Conservation (phyloP, 2,888 invertebrate species). For the Hydroisotoma schaefferi region DNA sequence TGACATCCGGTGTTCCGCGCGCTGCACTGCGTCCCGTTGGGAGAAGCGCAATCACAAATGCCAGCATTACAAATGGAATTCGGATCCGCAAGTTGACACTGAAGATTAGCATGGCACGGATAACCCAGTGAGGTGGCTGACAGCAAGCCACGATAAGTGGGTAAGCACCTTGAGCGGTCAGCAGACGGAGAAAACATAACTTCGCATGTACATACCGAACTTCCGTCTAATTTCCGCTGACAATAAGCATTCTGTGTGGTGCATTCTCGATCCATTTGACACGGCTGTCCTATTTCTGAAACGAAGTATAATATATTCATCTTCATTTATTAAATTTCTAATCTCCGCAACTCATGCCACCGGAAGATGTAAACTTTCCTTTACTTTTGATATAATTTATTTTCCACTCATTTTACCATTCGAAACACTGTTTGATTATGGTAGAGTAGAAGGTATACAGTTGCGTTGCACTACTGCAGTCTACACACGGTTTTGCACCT, state of each 20-base stretch:
- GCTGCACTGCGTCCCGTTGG: slow-evolving; percentile 58
- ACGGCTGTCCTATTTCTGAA: slow-evolving; percentile 44
- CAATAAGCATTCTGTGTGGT: slow-evolving; percentile 44
- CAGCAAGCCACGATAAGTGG: slow-evolving; percentile 43
- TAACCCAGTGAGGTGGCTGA: slow-evolving; percentile 69
- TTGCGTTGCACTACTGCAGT: too few species aligned
- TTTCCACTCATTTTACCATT: too few species aligned
- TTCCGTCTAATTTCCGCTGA: slow-evolving; percentile 46
- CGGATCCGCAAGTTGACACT: slow-evolving; percentile 76
- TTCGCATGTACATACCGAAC: slow-evolving; percentile 46
- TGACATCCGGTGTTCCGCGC: slow-evolving; percentile 74
- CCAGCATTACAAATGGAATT: slow-evolving; percentile 71
- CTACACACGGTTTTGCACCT: too few species aligned
- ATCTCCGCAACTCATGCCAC: too few species aligned
- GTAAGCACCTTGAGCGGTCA: slow-evolving; percentile 50
- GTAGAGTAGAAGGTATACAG: too few species aligned
- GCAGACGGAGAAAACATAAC: slow-evolving; percentile 49
- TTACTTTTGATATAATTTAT: too few species aligned
- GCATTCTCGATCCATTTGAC: slow-evolving; percentile 44
- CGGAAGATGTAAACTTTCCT: too few species aligned
- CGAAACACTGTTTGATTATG: too few species aligned
- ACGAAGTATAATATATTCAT: slow-evolving; percentile 14
- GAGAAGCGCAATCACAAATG: slow-evolving; percentile 54
- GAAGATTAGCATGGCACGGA: slow-evolving; percentile 68
- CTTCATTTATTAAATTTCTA: too few species aligned